Conservation (phyloP, 1,140 invertebrate species). For the Drosophila equinoxialis region DNA sequence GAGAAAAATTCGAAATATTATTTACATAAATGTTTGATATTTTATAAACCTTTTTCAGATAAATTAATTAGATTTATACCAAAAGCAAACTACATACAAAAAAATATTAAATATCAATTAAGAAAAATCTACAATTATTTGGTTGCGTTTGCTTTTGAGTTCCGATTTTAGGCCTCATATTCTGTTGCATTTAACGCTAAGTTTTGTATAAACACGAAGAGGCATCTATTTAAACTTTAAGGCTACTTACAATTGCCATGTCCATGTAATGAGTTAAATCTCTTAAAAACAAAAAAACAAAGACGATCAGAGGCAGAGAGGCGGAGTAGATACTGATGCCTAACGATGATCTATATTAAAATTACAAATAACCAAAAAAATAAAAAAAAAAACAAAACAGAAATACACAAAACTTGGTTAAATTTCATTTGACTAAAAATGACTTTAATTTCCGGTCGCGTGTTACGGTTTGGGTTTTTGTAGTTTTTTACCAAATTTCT, state of each 20-base stretch:
- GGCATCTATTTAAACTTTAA: neutral
- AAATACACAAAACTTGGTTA: slow-evolving; percentile 52
- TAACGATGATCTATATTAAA: slow-evolving; percentile 40
- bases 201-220: neutral
- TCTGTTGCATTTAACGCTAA: neutral
- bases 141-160: neutral
- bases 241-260: neutral
- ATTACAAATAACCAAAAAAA: slow-evolving; percentile 41
- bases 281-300: neutral
- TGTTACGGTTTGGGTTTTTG: slow-evolving; percentile 44
- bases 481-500: slow-evolving; percentile 63
- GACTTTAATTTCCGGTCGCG: slow-evolving; percentile 79
- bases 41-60: no score
- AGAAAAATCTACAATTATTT: neutral
- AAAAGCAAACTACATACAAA: no score
- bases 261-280: neutral
- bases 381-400: slow-evolving; percentile 49
- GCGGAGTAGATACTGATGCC: slow-evolving; percentile 18
- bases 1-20: no score
- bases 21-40: no score
- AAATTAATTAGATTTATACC: no score
- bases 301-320: neutral
- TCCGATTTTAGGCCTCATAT: neutral
- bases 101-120: no score
- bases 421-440: slow-evolving; percentile 69